phyloP scores from a whole-genome alignment of 1,140 invertebrate species.

The Drosophila mojavensis region DNA sequence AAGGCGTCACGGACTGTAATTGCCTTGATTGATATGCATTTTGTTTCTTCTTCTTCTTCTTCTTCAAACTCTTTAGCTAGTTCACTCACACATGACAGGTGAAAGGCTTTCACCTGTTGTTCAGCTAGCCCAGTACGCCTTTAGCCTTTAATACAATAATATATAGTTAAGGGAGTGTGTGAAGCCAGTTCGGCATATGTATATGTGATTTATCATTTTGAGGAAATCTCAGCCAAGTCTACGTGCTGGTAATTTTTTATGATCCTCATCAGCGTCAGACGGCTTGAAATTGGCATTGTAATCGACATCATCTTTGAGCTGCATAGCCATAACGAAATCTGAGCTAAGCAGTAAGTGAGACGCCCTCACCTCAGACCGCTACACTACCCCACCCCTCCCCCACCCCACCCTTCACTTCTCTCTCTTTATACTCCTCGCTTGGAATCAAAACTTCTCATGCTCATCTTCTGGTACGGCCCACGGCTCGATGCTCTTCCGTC shows the following conservation, averaged over 20 bases:
- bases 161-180: background rate
- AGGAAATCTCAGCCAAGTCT: conserved; percentile 56
- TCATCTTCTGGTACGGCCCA: conserved; percentile 64
- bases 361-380: background rate
- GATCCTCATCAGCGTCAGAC: conserved; percentile 68
- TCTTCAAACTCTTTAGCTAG: background rate
- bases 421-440: background rate
- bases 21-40: conserved; percentile 66
- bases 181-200: background rate
- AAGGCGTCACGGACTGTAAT: conserved; percentile 45
- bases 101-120: conserved; percentile 26
- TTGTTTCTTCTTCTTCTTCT: background rate
- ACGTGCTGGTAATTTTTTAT: conserved; percentile 74
- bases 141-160: too few relatives aligned
- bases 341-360: conserved; percentile 31
- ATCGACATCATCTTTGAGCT: conserved; percentile 62
- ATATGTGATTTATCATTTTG: conserved; percentile 58
- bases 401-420: too few relatives aligned
- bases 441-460: conserved; percentile 8
- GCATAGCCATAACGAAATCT: conserved; percentile 53
- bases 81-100: conserved; percentile 1
- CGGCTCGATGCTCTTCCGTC: conserved; percentile 39
- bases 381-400: background rate
- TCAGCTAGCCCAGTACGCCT: too few relatives aligned
- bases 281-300: conserved; percentile 75